Base-by-base conservation (phyloP, 2,797 vertebrate genomes). In the Masticophis lateralis region DNA sequence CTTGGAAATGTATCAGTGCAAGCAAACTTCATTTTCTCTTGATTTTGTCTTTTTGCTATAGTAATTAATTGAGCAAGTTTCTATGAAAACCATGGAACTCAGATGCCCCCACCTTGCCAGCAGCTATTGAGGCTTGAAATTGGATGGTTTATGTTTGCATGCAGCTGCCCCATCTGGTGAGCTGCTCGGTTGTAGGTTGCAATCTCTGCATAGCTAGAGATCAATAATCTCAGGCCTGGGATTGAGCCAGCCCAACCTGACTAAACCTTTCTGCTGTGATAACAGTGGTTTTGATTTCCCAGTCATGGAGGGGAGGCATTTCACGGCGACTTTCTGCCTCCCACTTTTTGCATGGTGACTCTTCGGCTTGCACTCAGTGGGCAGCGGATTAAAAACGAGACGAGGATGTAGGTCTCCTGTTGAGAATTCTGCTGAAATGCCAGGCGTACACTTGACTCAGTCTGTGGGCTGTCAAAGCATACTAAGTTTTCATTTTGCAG, bases 301-400 rank as follows among this genome's bases (percentile, higher is more conserved):
- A 83, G 37, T 83, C 37, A 47, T 47, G 11, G 37, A 79, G 37
- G 74, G 37, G 43, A 83, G 74, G 20, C 37, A 83, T 10, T 47
- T 83, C 61, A 86, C n/a, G 53, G 32, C 56, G 91, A 53, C 56
- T 51, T 0, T 0, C 57, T 28, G 63, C 94, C 92, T 83, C 66
- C 92, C 94, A 47, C 43, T 43, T 92, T 83, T 93, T 7, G 6
- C 83, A 88, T 51, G 86, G 74, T 61, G 79, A 86, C 89, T 74
- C 92, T 94, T 63, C 91, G 59, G 5, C 90, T 88, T 92, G 86
- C 43, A 92, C 87, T 94, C 94, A 92, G 59, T 8, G 1, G 90
- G 90, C 57, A 92, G 28, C 0, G 93, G 92, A 47, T 90, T 25
- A 93, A 89, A 61, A 28, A 86, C 4, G 47, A 74, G 53, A 61